Evolutionary conservation across 2,888 invertebrate genomes (phyloP).

Genomic region (Drosophila anomalata): DNA sequence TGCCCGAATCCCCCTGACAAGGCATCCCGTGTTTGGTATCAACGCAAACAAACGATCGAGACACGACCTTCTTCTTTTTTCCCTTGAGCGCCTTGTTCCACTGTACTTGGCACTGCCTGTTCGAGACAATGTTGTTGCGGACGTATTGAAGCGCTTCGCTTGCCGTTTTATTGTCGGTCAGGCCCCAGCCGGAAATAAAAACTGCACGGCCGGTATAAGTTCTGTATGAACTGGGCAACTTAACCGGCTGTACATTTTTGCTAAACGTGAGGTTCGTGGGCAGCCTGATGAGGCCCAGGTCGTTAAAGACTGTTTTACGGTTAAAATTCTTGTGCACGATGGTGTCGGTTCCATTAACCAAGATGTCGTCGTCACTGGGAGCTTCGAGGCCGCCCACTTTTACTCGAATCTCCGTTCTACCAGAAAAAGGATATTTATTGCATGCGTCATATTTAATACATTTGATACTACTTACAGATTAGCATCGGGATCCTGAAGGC

Average conservation of each 20-base stretch:
- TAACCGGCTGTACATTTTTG: conserved; percentile 28
- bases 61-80: conserved; percentile 24
- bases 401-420: conserved; percentile 36
- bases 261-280: conserved; percentile 27
- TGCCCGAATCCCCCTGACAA: conserved; percentile 60
- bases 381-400: conserved; percentile 38
- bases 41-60: conserved; percentile 51
- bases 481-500: conserved; percentile 29
- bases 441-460: too few relatives aligned
- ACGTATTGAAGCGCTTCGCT: conserved; percentile 46
- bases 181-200: conserved; percentile 58
- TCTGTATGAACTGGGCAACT: conserved; percentile 25
- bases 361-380: conserved; percentile 1
- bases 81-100: conserved; percentile 46
- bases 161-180: conserved; percentile 15
- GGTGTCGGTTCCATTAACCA: conserved; percentile 13
- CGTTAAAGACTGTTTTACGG: conserved; percentile 33
- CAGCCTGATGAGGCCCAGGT: conserved; percentile 50
- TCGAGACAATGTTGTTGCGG: conserved; percentile 43
- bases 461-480: conserved; percentile 32
- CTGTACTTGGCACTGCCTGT: conserved; percentile 39
- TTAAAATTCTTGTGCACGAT: conserved; percentile 44
- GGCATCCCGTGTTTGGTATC: conserved; percentile 54
- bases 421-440: background rate
- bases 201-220: conserved; percentile 24